These are phyloP conservation scores for Drosophila punjabiensis DNA, from an alignment of 1,140 invertebrate species.

Conservation along the genomic window DNA sequence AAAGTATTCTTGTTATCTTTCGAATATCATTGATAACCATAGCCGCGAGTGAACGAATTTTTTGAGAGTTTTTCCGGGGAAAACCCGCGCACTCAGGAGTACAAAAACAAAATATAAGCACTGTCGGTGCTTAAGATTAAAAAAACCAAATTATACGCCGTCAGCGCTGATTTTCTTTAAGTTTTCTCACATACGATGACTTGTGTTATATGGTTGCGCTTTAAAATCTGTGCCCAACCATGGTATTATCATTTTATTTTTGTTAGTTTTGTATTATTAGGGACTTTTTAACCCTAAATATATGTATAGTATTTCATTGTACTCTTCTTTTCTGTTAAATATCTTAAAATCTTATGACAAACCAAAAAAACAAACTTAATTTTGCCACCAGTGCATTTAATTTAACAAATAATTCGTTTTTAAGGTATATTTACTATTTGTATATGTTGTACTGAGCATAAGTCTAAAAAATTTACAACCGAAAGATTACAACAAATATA, in stretches of 20 bases:
- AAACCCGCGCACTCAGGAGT: background rate
- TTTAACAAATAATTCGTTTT: background rate
- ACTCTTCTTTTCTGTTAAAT: background rate
- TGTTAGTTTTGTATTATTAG: background rate
- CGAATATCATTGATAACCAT: background rate
- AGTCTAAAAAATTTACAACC: slow-evolving; percentile 30
- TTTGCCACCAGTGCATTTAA: slow-evolving; percentile 37
- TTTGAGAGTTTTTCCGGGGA: background rate
- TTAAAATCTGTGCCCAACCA: background rate
- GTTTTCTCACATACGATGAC: background rate
- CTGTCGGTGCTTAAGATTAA: no score
- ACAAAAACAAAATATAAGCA: no score
- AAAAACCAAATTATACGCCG: background rate
- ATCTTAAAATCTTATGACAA: background rate
- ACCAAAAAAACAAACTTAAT: slow-evolving; percentile 7
- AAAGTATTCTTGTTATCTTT: background rate
- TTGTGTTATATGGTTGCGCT: background rate
- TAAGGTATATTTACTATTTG: slow-evolving; percentile 52
- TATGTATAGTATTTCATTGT: background rate
- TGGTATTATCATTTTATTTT: slow-evolving; percentile 5
- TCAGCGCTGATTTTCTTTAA: background rate
- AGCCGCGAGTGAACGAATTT: background rate
- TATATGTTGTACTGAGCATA: slow-evolving; percentile 32
- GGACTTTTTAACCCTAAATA: background rate
- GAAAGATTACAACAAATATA: slow-evolving; percentile 32